Evolutionary conservation across 2,113 vertebrate species (phyloP), one percentile per base, ranked within the genome.

Genomic region (Ranitomeya imitator): DNA sequence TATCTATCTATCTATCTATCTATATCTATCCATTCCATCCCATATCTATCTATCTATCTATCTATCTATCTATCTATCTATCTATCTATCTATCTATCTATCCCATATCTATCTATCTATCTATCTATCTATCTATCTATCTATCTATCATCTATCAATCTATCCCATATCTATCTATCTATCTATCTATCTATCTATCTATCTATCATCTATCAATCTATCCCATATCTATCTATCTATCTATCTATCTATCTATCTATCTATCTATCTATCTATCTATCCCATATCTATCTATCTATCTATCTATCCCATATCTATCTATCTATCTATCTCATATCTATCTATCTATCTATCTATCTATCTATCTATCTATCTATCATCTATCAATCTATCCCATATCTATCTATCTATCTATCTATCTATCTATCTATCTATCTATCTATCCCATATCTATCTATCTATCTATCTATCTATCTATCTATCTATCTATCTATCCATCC

Each of bases 131-230:
- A 76, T 86, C 19, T 67, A 45, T 86, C n/a, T n/a, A n/a, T n/a
- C n/a, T n/a, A n/a, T n/a, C n/a, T 63, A 31, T 31, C 26, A 31
- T 31, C 26, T 31, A 31, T 31, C n/a, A n/a, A n/a, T 37, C n/a
- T 73, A 37, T 82, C 51, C n/a, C n/a, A n/a, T 59, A 59, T 88
- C 51, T 81, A 83, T 82, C 61, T 82, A 82, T 88, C 78, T 83
- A 88, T 88, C 51, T 88, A 88, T 88, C 65, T 83, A 83, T 83
- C 37, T 83, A 88, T 88, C 51, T 83, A 88, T 88, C 16, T 87
- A 71, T 87, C 7, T 80, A n/a, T n/a, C n/a, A 26, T 59, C 0
- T 59, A 81, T 60, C 13, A n/a, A n/a, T n/a, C n/a, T n/a, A n/a
- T n/a, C n/a, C n/a, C n/a, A n/a, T 61, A 69, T 71, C 82, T 85